Percentiles rank a stretch among this genome's conserved stretches.
Evolutionary conservation across 2,113 vertebrate species (phyloP).

Genomic region (mouse (Mus musculus)): GRCm39 chr2:33713501-33714000

Average conservation of each 20-base stretch:
- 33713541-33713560: background rate
- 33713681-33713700: background rate
- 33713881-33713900: background rate
- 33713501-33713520: background rate
- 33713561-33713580: background rate
- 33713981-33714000: background rate
- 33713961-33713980: fast-evolving
- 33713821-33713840: background rate
- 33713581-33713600: background rate
- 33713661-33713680: background rate
- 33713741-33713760: background rate
- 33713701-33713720: background rate
- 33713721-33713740: too few species aligned
- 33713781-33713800: background rate
- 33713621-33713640: background rate
- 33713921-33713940: background rate
- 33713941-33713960: fast-evolving
- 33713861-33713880: fast-evolving
- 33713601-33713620: too few species aligned
- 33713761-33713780: background rate
- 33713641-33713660: background rate
- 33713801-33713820: background rate
- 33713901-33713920: fast-evolving
- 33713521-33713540: background rate
- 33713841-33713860: background rate